Evolutionary conservation across 2,797 vertebrate genomes (phyloP).

Genomic region (Crypturellus tataupa): DNA sequence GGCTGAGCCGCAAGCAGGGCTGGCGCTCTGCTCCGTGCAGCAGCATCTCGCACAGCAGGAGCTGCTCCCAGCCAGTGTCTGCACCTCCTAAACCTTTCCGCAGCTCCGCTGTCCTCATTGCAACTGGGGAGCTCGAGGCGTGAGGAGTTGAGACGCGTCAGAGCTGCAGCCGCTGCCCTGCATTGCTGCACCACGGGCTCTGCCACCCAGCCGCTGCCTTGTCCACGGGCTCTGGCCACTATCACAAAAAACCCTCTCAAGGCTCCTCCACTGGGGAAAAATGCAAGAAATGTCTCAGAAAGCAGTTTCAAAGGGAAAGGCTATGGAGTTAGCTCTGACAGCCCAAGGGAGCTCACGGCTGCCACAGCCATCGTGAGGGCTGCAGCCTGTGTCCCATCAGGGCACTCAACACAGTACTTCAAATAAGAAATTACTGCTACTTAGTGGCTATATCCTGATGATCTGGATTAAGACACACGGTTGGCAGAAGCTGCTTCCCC

Average conservation of each 20-base stretch:
- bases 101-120: fast-evolving
- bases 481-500: no score
- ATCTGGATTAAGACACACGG: no score
- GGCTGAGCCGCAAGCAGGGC: not conserved
- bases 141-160: not conserved
- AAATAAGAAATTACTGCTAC: no score
- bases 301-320: no score
- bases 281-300: no score
- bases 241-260: no score
- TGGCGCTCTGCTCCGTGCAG: fast-evolving
- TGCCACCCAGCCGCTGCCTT: not conserved
- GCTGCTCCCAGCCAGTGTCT: not conserved
- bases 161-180: not conserved
- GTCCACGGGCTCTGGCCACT: not conserved
- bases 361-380: not conserved
- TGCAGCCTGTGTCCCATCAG: not conserved
- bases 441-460: no score
- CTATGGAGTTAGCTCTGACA: no score
- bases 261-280: not conserved
- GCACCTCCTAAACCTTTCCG: fast-evolving
- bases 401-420: not conserved
- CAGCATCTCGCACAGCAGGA: fast-evolving
- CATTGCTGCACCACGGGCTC: fast-evolving
- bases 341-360: no score
- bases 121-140: fast-evolving